Evolutionary conservation across 2,888 invertebrate species (phyloP).

Genomic region (Ectemnius cavifrons): DNA sequence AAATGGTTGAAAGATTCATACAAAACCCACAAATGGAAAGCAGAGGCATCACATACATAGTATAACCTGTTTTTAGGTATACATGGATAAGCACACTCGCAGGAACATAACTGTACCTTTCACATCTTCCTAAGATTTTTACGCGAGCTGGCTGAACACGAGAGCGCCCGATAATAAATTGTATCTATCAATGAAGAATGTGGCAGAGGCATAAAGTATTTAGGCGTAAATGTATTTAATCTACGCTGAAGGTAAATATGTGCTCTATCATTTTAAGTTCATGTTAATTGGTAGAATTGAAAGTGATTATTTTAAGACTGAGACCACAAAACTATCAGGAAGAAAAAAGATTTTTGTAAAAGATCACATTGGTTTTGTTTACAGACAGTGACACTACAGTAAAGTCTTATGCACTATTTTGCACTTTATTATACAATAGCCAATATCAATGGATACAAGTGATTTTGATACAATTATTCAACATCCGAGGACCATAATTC

Average conservation of each 20-base stretch:
- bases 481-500: conserved; percentile 86
- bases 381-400: conserved; percentile 35
- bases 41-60: conserved; percentile 21
- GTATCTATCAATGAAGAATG: conserved; percentile 6
- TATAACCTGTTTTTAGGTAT: conserved; percentile 47
- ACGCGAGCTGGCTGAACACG: conserved; percentile 12
- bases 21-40: background rate
- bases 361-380: conserved; percentile 20
- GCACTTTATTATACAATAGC: conserved; percentile 30
- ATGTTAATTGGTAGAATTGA: background rate
- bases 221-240: background rate
- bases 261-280: background rate
- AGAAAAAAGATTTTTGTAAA: background rate
- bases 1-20: background rate
- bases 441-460: conserved; percentile 69
- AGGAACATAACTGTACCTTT: conserved; percentile 20
- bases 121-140: conserved; percentile 11
- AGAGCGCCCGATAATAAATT: conserved; percentile 19
- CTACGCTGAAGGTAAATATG: background rate
- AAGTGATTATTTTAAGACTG: too few species aligned
- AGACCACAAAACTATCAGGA: too few species aligned
- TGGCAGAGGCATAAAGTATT: background rate
- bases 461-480: conserved; percentile 66
- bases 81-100: conserved; percentile 35
- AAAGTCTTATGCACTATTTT: conserved; percentile 31